These are phyloP conservation scores for Thomomys bottae DNA, from an alignment of 2,113 vertebrate genomes.

Conservation along the genomic window DNA sequence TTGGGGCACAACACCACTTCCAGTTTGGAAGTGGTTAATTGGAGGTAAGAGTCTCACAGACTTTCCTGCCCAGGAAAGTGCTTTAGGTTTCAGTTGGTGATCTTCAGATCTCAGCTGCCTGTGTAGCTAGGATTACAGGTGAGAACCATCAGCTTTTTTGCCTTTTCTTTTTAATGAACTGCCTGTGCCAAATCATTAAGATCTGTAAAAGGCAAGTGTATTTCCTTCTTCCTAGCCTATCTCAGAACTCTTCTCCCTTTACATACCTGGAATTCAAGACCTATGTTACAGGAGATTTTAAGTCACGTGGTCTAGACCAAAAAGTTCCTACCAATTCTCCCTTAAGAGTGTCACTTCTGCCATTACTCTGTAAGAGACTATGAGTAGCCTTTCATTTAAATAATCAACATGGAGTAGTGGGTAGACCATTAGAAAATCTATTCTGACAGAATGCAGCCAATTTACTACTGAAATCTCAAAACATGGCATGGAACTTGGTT, in stretches of 20 bases:
- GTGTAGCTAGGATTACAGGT: too few species aligned
- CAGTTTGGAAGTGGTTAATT: too few species aligned
- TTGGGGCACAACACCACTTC: too few species aligned
- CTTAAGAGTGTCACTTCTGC: background rate
- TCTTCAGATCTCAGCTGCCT: too few species aligned
- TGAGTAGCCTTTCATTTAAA: background rate
- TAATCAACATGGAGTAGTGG: background rate
- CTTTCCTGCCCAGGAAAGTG: too few species aligned
- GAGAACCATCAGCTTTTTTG: too few species aligned
- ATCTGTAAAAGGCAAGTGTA: background rate
- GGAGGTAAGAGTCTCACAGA: too few species aligned
- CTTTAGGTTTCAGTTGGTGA: too few species aligned
- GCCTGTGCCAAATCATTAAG: slow-evolving; percentile 1
- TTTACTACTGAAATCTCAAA: background rate
- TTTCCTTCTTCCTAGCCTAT: background rate
- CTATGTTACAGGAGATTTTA: background rate
- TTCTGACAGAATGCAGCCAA: background rate
- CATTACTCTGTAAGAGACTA: background rate
- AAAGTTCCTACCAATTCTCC: background rate
- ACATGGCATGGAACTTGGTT: background rate
- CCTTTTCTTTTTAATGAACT: background rate
- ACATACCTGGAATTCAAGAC: background rate
- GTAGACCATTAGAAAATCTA: background rate
- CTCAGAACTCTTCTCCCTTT: background rate
- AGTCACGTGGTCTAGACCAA: background rate